Evolutionary conservation across 2,797 vertebrate genomes (phyloP).

Genomic region (Spinus pinus): DNA sequence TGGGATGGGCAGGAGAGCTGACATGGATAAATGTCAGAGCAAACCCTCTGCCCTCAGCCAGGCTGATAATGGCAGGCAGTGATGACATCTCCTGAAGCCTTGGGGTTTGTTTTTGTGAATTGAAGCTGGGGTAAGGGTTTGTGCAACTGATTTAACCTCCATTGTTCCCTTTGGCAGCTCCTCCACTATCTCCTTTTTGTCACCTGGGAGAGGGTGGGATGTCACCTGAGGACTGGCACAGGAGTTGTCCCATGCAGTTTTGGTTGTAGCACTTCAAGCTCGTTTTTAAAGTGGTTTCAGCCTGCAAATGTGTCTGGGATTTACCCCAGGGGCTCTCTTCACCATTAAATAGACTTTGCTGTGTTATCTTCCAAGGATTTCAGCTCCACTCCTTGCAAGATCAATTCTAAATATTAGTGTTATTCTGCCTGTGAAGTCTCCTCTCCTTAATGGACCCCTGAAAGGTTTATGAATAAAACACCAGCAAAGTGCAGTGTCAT

Average conservation of each 20-base stretch:
- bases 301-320: background rate
- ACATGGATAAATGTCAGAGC: background rate
- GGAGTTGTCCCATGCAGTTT: background rate
- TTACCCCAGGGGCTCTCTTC: background rate
- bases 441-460: constrained; percentile 56
- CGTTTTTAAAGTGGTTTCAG: background rate
- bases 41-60: background rate
- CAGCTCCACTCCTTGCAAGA: background rate
- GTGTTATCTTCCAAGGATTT: background rate
- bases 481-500: constrained; percentile 36
- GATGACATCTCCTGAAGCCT: background rate
- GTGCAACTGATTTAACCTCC: background rate
- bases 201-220: background rate
- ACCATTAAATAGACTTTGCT: background rate
- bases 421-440: background rate
- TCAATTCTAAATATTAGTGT: background rate
- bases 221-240: background rate
- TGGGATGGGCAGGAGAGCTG: background rate
- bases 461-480: constrained; percentile 68
- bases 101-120: background rate
- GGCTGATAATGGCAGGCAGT: background rate
- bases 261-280: background rate
- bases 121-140: background rate
- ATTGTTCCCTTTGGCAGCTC: background rate
- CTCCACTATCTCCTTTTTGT: background rate